Evolutionary conservation across 2,113 vertebrate species (phyloP).

Genomic region (Halichoeres trimaculatus): DNA sequence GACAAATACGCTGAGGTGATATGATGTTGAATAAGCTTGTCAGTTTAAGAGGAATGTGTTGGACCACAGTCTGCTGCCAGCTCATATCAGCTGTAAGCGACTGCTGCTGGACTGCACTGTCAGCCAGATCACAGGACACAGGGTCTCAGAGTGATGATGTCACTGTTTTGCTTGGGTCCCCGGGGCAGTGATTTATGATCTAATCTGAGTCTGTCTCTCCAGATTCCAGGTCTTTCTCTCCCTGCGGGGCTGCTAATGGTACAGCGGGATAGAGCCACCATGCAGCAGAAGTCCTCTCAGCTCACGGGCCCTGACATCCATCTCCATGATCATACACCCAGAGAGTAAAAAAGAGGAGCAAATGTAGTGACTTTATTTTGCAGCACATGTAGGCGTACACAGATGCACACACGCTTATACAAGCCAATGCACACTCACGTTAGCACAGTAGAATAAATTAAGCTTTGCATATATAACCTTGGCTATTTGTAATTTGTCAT

Average conservation of each 20-base stretch:
- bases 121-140: conserved; percentile 69
- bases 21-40: conserved; percentile 52
- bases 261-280: conserved; percentile 85
- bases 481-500: conserved; percentile 80
- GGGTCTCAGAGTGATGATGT: conserved; percentile 82
- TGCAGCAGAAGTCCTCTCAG: conserved; percentile 78
- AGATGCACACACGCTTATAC: conserved; percentile 7
- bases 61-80: conserved; percentile 66
- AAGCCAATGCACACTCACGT: neutral
- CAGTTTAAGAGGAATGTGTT: conserved; percentile 62
- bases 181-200: conserved; percentile 90
- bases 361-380: conserved; percentile 63
- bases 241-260: conserved; percentile 87
- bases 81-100: conserved; percentile 70
- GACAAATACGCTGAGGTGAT: no score
- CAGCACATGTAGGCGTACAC: conserved; percentile 16
- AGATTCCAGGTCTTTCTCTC: conserved; percentile 80
- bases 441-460: conserved; percentile 64
- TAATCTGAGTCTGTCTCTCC: conserved; percentile 88
- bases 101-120: conserved; percentile 64
- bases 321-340: conserved; percentile 72
- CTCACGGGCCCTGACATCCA: conserved; percentile 71
- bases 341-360: conserved; percentile 13
- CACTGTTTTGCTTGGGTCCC: conserved; percentile 79
- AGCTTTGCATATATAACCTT: conserved; percentile 68